phyloP scores from a whole-genome alignment of 2,113 vertebrate species.

The Pomatorhinus ruficollis region DNA sequence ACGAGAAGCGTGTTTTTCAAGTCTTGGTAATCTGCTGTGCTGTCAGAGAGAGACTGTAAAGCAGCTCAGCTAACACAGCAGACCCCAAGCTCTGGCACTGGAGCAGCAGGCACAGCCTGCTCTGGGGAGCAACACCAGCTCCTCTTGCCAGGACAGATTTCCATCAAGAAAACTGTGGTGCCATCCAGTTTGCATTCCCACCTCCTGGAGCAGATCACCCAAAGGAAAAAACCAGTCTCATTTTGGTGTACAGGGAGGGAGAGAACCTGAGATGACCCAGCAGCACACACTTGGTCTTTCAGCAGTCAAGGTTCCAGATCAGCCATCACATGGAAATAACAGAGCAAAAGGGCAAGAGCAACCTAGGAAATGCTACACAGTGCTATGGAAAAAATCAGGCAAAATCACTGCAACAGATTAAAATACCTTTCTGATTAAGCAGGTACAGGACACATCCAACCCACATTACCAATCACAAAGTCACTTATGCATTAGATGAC shows the following conservation, averaged over 20 bases:
- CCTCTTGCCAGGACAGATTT: background rate
- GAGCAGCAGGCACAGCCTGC: background rate
- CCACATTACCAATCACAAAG: background rate
- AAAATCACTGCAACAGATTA: background rate
- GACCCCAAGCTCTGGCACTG: background rate
- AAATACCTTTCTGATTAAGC: background rate
- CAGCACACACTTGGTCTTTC: background rate
- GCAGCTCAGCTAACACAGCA: background rate
- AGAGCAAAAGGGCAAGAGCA: background rate
- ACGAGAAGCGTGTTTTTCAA: background rate
- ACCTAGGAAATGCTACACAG: background rate
- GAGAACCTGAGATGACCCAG: background rate
- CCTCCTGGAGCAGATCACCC: background rate
- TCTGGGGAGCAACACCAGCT: background rate
- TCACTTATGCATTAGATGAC: background rate
- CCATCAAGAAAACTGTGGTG: background rate
- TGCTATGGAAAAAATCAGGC: background rate
- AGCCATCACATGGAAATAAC: accelerated
- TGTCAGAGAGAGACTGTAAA: background rate
- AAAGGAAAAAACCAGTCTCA: background rate
- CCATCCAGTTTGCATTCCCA: background rate
- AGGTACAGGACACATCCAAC: background rate
- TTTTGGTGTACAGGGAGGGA: background rate
- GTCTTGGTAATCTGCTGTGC: background rate
- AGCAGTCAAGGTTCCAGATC: background rate